These are phyloP conservation scores for Tarsius wallacei DNA, from an alignment of 2,797 vertebrate genomes.

Conservation along the genomic window DNA sequence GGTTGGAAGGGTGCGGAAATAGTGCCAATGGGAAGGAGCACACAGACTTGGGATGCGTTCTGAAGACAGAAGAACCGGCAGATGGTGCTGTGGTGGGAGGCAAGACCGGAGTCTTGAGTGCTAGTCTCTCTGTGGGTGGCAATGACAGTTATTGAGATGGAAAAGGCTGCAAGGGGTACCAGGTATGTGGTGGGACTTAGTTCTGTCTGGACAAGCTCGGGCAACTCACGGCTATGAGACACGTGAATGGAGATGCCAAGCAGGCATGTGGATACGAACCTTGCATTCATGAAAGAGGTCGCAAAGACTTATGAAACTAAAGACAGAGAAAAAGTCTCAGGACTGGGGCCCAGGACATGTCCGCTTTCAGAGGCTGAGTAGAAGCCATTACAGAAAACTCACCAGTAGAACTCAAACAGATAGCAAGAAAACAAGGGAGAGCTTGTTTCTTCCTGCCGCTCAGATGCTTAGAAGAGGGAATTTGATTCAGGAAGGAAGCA, in stretches of 20 bases:
- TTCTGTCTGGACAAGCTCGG: background rate
- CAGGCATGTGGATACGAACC: background rate
- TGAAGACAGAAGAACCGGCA: background rate
- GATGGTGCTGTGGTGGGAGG: background rate
- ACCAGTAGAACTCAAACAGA: background rate
- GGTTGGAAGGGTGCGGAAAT: no score
- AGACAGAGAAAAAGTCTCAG: background rate
- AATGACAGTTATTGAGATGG: background rate
- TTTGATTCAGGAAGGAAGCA: background rate
- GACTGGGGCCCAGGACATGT: background rate
- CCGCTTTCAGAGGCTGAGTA: background rate
- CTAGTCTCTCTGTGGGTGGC: background rate
- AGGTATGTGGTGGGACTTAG: background rate
- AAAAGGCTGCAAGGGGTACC: background rate
- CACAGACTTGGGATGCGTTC: fast-evolving
- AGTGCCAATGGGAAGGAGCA: background rate
- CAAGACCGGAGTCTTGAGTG: background rate
- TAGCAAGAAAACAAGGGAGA: background rate
- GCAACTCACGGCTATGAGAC: background rate
- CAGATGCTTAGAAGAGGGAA: background rate
- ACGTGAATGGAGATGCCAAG: background rate
- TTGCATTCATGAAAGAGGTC: background rate
- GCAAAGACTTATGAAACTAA: background rate
- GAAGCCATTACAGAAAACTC: background rate
- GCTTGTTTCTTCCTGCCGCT: no score